A percentile compares a stretch with the other conserved stretches of the same genome.
phyloP scores from a whole-genome alignment of 2,113 vertebrate species.

The Stigmatopora nigra region DNA sequence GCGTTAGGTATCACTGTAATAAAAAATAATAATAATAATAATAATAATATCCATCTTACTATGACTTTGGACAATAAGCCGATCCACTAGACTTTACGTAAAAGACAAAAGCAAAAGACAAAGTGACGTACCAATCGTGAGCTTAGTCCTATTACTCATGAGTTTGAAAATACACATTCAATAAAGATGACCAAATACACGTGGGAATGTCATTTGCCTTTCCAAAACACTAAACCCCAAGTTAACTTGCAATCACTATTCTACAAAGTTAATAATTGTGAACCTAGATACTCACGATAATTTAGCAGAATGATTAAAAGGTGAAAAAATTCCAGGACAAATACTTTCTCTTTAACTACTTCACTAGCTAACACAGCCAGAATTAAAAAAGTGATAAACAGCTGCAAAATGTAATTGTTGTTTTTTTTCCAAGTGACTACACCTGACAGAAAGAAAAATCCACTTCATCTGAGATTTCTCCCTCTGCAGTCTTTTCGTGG shows the following conservation, averaged over 20 bases:
- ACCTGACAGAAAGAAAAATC: slow-evolving; percentile 49
- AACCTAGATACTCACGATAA: slow-evolving; percentile 23
- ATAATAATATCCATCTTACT: not conserved
- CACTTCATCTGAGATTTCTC: slow-evolving; percentile 30
- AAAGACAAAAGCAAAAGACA: too few species aligned
- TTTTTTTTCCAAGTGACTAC: slow-evolving; percentile 27
- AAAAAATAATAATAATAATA: not conserved
- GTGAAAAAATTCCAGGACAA: slow-evolving; percentile 24
- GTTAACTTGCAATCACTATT: slow-evolving; percentile 25
- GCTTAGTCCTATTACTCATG: too few species aligned
- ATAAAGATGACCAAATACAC: not conserved
- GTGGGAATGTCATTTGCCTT: slow-evolving; percentile 11
- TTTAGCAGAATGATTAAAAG: slow-evolving; percentile 22
- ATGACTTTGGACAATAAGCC: not conserved
- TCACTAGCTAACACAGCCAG: slow-evolving; percentile 11
- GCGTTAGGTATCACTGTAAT: not conserved
- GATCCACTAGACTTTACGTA: too few species aligned
- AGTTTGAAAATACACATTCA: too few species aligned
- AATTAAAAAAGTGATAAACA: slow-evolving; percentile 52
- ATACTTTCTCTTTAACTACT: slow-evolving; percentile 9
- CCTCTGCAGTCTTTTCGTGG: slow-evolving; percentile 31
- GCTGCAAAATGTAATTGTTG: slow-evolving; percentile 48
- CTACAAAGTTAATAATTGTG: slow-evolving; percentile 7
- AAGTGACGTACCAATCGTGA: too few species aligned
- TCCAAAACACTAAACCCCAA: slow-evolving; percentile 27